These are phyloP conservation scores for Cremastobaeus sp. DNA, from an alignment of 2,888 invertebrate species.

Conservation along the genomic window DNA sequence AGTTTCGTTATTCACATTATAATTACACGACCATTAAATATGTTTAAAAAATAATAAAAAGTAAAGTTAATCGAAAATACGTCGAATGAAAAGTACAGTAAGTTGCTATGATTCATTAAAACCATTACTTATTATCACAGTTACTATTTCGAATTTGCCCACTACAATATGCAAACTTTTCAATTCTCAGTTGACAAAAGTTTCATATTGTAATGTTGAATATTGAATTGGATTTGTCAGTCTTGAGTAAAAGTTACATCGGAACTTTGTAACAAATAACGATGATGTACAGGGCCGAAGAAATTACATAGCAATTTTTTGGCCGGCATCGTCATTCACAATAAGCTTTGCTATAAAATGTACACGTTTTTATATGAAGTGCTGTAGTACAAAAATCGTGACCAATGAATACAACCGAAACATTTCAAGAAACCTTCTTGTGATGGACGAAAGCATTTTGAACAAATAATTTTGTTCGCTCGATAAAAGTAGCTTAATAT, in stretches of 20 bases:
- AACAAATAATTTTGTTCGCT: too few relatives aligned
- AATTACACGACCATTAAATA: constrained; percentile 18
- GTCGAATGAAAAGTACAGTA: too few relatives aligned
- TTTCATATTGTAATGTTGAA: neutral
- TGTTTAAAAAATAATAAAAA: too few relatives aligned
- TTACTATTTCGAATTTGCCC: constrained; percentile 27
- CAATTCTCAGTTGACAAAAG: neutral
- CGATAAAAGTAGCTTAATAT: too few relatives aligned
- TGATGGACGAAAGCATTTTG: too few relatives aligned
- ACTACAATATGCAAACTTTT: constrained; percentile 5
- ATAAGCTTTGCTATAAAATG: constrained; percentile 24
- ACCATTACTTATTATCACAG: constrained; percentile 37
- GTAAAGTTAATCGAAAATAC: too few relatives aligned
- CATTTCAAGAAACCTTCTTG: too few relatives aligned
- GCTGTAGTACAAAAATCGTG: too few relatives aligned
- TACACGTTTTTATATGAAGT: constrained; percentile 15
- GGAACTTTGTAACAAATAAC: constrained; percentile 13
- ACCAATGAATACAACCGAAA: too few relatives aligned
- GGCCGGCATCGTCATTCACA: neutral
- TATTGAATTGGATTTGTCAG: constrained; percentile 15
- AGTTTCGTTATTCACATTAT: constrained; percentile 8
- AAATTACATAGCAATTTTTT: constrained; percentile 28
- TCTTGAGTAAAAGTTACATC: constrained; percentile 23
- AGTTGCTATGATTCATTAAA: constrained; percentile 5
- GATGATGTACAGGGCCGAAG: neutral